phyloP scores from a whole-genome alignment of 37 sponge, comb jelly and placozoan genomes.

The Cladorhizidae sp. region DNA sequence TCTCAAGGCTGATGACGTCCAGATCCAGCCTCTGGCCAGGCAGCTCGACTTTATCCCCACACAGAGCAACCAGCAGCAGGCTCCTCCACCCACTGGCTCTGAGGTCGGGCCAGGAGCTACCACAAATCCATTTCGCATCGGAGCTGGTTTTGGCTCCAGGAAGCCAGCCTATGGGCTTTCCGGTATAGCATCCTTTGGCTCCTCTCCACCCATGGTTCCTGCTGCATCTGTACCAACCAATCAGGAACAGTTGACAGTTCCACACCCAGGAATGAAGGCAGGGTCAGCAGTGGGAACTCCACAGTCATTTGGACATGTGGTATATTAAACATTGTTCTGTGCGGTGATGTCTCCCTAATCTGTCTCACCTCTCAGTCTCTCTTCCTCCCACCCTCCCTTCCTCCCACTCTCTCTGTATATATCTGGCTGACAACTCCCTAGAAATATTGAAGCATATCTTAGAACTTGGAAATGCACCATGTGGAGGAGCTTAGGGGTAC shows the following conservation, averaged over 20 bases:
- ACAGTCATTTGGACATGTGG: too few relatives aligned
- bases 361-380: background rate
- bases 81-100: background rate
- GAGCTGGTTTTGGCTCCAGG: slow-evolving; percentile 6
- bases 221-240: background rate
- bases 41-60: background rate
- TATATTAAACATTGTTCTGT: too few relatives aligned
- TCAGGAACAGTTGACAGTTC: background rate
- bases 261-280: background rate
- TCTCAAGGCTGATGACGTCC: background rate
- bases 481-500: too few relatives aligned
- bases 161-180: slow-evolving; percentile 21
- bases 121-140: slow-evolving; percentile 30
- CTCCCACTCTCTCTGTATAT: background rate
- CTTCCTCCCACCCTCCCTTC: background rate
- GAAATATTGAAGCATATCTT: too few relatives aligned
- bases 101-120: background rate
- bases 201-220: background rate
- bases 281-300: too few relatives aligned
- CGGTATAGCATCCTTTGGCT: slow-evolving; percentile 28
- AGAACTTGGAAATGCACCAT: too few relatives aligned
- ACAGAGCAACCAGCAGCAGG: background rate
- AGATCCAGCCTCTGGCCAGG: background rate
- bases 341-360: too few relatives aligned
- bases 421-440: too few relatives aligned